These are phyloP conservation scores for Syngnathus typhle DNA, from an alignment of 2,113 vertebrate species.

Conservation along the genomic window DNA sequence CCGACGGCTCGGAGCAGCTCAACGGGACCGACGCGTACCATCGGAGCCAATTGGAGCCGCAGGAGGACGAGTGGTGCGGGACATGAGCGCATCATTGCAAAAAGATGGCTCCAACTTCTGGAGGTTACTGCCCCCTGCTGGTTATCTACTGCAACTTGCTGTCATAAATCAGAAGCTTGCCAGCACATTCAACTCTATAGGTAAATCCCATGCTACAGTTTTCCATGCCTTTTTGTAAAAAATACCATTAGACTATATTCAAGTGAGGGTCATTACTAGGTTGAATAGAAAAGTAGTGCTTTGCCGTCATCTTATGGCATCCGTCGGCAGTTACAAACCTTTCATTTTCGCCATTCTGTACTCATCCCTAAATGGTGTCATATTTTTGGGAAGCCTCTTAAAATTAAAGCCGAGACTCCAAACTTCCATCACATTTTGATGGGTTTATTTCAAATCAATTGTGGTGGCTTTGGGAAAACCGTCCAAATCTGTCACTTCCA, in stretches of 20 bases:
- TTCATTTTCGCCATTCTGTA: background rate
- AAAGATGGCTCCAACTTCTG: background rate
- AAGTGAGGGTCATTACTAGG: too few species aligned
- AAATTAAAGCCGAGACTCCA: background rate
- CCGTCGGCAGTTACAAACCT: too few species aligned
- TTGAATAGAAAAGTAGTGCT: too few species aligned
- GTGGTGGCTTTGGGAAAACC: background rate
- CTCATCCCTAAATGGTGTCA: background rate
- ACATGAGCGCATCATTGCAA: background rate
- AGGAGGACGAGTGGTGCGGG: conserved; percentile 71
- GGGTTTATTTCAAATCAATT: background rate
- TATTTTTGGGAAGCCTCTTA: background rate
- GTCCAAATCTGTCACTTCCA: conserved; percentile 1
- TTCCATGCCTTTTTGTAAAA: too few species aligned
- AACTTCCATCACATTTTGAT: background rate
- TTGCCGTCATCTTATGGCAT: too few species aligned
- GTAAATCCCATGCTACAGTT: too few species aligned
- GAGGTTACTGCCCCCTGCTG: conserved; percentile 46
- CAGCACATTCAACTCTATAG: too few species aligned
- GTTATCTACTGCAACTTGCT: conserved; percentile 17
- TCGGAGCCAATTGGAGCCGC: conserved; percentile 60
- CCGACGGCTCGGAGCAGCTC: background rate
- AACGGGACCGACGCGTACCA: conserved; percentile 6
- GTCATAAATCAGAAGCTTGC: background rate
- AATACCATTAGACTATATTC: too few species aligned